Evolutionary conservation across 2,113 vertebrate species (phyloP), one percentile per base, ranked within the genome.

Genomic region (Platanista minor): DNA sequence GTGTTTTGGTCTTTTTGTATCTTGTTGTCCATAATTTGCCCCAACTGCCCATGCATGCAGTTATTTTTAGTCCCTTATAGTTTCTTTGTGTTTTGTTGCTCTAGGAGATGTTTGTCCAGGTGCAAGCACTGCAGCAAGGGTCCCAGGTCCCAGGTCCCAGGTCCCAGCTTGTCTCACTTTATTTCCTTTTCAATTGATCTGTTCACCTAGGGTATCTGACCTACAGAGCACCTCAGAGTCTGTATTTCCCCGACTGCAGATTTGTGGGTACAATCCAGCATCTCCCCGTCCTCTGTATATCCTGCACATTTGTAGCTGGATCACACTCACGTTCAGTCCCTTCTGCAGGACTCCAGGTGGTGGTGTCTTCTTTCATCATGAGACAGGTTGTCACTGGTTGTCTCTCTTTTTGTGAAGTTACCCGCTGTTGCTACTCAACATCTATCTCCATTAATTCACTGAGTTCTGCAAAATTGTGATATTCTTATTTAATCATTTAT

Each of bases 221-320:
- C 15, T 5, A 46, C 6, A 69, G 33, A 69, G 20, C 33, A 25
- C 39, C n/a, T 62, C 69, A 18, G 85, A 80, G 64, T 74, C 87
- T 69, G 6, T 21, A 27, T 25, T 66, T 67, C 33, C n/a, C n/a
- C 31, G 13, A 52, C 9, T 5, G 23, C 41, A n/a, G 15, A 18
- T 6, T 33, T 61, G 0, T 18, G 72, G 4, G 4, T 41, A 29
- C 7, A 25, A 12, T 14, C 13, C 12, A 2, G 0, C 12, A 5
- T 3, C 8, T 36, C 6, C 41, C 21, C 29, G 3, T 29, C 8
- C 25, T 69, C 80, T 29, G 33, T 17, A n/a, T 4, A 25, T 17
- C 52, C 39, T 33, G 33, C 36, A 7, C 13, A 6, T 21, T 18
- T 8, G 14, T 6, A 33, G 12, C 46, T 3, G 21, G 4, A 14